Conservation (phyloP, 1,140 invertebrate genomes). For the Penaeus vannamei region DNA sequence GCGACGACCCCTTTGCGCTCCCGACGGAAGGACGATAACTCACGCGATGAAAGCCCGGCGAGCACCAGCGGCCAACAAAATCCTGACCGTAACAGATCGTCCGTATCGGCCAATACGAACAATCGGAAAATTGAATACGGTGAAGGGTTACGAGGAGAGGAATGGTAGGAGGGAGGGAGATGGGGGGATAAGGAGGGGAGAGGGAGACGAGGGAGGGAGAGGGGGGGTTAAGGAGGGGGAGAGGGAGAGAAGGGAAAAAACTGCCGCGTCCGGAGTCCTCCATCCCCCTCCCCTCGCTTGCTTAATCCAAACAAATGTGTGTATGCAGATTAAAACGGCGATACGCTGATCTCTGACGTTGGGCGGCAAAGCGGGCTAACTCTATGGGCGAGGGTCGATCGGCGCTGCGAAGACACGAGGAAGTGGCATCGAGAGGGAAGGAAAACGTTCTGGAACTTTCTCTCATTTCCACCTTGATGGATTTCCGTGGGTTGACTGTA, state of each 20-base stretch:
- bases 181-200: conserved; percentile 5
- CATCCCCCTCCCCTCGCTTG: conserved; percentile 43
- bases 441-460: not conserved
- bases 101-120: conserved; percentile 27
- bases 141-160: not conserved
- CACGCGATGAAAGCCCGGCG: no score
- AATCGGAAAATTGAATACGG: conserved; percentile 45
- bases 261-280: conserved; percentile 17
- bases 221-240: conserved; percentile 16
- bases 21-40: no score
- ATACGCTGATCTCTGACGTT: conserved; percentile 58
- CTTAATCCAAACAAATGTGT: conserved; percentile 60
- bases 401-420: not conserved
- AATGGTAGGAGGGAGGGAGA: conserved; percentile 1
- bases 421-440: not conserved
- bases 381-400: not conserved
- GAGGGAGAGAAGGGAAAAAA: conserved; percentile 19
- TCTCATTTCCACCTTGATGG: not conserved
- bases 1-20: no score
- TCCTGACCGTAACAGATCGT: conserved; percentile 33
- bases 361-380: conserved; percentile 30
- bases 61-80: no score
- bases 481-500: not conserved
- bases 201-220: not conserved
- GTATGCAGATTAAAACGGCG: conserved; percentile 59